Evolutionary conservation across 1,140 invertebrate species (phyloP).

Genomic region (Leptinotarsa lineolata): DNA sequence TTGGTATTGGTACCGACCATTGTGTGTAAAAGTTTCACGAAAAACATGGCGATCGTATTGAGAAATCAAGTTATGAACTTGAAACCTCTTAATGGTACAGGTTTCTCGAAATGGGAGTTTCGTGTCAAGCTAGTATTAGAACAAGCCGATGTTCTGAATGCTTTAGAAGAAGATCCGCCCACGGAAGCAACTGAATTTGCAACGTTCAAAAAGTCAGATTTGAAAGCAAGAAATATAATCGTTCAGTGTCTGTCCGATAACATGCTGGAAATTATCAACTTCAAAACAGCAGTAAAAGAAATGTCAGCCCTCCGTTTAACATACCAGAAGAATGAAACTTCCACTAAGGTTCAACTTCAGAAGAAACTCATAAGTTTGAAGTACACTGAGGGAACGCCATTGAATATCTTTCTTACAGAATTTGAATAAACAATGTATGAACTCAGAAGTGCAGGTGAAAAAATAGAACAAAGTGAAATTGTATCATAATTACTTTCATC

Average conservation of each 20-base stretch:
- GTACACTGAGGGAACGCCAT: conserved; percentile 7
- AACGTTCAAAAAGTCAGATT: conserved; percentile 28
- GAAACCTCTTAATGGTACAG: conserved; percentile 34
- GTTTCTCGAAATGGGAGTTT: conserved; percentile 36
- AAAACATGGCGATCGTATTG: not conserved
- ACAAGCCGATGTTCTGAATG: conserved; percentile 28
- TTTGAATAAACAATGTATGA: conserved; percentile 15
- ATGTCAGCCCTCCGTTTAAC: not conserved
- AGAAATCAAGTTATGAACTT: conserved; percentile 1
- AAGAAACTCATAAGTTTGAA: conserved; percentile 9
- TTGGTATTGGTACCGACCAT: not conserved
- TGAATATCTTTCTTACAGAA: not conserved
- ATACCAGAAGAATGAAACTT: conserved; percentile 16
- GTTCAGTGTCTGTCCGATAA: conserved; percentile 14
- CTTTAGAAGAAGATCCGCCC: conserved; percentile 22
- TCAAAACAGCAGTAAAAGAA: conserved; percentile 5
- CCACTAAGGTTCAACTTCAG: not conserved
- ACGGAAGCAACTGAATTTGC: conserved; percentile 10
- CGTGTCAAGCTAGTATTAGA: conserved; percentile 32
- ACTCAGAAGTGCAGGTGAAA: not conserved
- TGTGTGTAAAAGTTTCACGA: not conserved
- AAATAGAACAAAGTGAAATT: conserved; percentile 9
- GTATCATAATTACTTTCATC: not conserved
- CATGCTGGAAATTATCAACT: conserved; percentile 13
- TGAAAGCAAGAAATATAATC: conserved; percentile 32